A percentile compares a stretch with the other conserved stretches of the same genome.
Evolutionary conservation across 2,113 vertebrate species (phyloP).

Genomic region (Engystomops pustulosus): DNA sequence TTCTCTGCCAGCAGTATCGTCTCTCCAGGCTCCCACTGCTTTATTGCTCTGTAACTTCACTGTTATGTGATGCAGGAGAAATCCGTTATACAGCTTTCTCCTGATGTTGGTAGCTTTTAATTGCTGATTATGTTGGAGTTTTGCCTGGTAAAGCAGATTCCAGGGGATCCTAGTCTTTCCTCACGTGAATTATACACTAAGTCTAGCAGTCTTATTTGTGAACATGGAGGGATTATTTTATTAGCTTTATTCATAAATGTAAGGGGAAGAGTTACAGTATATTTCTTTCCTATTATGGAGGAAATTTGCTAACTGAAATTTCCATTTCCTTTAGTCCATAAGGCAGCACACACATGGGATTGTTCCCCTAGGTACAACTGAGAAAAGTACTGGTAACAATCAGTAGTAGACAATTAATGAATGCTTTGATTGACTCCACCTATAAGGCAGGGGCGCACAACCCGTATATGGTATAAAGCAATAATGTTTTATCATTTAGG

Average conservation of each 20-base stretch:
- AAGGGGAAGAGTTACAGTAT: background rate
- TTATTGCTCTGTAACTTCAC: slow-evolving; percentile 42
- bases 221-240: too few relatives aligned
- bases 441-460: too few relatives aligned
- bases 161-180: background rate
- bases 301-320: too few relatives aligned
- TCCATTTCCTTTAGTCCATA: too few relatives aligned
- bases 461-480: too few relatives aligned
- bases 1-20: background rate
- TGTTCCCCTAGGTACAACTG: too few relatives aligned
- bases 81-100: background rate
- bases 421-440: too few relatives aligned
- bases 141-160: background rate
- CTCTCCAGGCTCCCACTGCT: slow-evolving; percentile 33
- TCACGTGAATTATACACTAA: background rate
- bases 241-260: background rate
- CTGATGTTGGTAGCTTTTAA: slow-evolving; percentile 14
- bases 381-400: too few relatives aligned
- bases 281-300: too few relatives aligned
- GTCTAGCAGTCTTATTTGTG: background rate
- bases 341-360: too few relatives aligned
- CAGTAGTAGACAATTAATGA: too few relatives aligned
- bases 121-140: slow-evolving; percentile 5
- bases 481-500: too few relatives aligned
- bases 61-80: slow-evolving; percentile 6